phyloP scores from a whole-genome alignment of 2,888 invertebrate species.

The Polyploca ridens region DNA sequence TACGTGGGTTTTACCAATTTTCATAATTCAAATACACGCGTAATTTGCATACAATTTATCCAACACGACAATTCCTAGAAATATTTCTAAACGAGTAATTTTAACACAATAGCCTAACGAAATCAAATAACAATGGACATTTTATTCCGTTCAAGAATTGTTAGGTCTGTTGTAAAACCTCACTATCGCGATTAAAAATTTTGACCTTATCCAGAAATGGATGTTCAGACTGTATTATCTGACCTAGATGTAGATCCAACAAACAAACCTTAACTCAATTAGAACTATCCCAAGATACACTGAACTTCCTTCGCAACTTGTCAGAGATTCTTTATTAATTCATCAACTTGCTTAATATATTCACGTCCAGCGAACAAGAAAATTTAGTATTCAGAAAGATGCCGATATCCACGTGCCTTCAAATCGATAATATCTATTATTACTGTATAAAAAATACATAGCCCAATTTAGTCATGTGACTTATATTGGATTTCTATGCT shows the following conservation, averaged over 20 bases:
- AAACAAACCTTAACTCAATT: neutral
- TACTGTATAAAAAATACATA: constrained; percentile 12
- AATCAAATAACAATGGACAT: constrained; percentile 8
- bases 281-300: neutral
- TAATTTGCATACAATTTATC: constrained; percentile 30
- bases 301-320: constrained; percentile 13
- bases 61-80: constrained; percentile 21
- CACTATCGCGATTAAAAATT: neutral
- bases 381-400: constrained; percentile 48
- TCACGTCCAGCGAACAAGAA: constrained; percentile 31
- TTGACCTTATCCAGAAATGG: neutral
- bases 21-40: constrained; percentile 1
- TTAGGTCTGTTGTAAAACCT: neutral
- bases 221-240: neutral
- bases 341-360: constrained; percentile 37
- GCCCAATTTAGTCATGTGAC: neutral
- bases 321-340: constrained; percentile 21
- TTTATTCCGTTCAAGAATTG: neutral
- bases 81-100: constrained; percentile 30
- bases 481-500: neutral
- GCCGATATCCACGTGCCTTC: constrained; percentile 42
- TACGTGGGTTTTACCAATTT: constrained; percentile 11
- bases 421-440: constrained; percentile 43
- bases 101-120: neutral
- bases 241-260: neutral